Evolutionary conservation across 2,113 vertebrate species (phyloP).

Genomic region (Riparia riparia): DNA sequence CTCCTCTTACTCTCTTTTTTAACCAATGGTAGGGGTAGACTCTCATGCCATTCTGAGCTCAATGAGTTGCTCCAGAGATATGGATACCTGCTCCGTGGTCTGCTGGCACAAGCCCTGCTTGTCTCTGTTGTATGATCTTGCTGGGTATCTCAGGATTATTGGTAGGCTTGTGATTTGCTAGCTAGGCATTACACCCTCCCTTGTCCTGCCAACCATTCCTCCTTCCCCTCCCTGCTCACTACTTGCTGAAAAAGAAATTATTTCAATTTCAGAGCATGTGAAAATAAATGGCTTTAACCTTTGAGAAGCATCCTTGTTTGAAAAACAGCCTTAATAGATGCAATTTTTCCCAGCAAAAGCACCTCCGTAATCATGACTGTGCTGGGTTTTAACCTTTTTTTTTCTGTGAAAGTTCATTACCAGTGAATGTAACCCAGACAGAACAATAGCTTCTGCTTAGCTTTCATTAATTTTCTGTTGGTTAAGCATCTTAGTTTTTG

Average conservation of each 20-base stretch:
- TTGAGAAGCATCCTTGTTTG: neutral
- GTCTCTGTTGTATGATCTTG: neutral
- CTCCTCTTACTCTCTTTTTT: neutral
- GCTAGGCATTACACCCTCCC: neutral
- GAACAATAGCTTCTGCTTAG: neutral
- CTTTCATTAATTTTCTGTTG: neutral
- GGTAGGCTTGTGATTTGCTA: neutral
- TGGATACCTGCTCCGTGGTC: neutral
- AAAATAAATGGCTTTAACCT: neutral
- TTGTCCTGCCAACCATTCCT: neutral
- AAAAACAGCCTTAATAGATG: neutral
- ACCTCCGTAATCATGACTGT: neutral
- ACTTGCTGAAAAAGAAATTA: neutral
- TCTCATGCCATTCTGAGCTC: neutral
- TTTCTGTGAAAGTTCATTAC: neutral
- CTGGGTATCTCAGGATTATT: neutral
- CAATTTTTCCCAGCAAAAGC: neutral
- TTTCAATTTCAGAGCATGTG: neutral
- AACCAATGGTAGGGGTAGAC: neutral
- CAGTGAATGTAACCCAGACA: neutral
- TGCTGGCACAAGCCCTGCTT: neutral
- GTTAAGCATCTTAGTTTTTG: neutral
- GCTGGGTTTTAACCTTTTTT: neutral
- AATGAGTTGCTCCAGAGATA: neutral
- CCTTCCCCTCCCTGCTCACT: neutral